Base-by-base conservation (phyloP, 1,140 invertebrate genomes). In the Papilio machaon region DNA sequence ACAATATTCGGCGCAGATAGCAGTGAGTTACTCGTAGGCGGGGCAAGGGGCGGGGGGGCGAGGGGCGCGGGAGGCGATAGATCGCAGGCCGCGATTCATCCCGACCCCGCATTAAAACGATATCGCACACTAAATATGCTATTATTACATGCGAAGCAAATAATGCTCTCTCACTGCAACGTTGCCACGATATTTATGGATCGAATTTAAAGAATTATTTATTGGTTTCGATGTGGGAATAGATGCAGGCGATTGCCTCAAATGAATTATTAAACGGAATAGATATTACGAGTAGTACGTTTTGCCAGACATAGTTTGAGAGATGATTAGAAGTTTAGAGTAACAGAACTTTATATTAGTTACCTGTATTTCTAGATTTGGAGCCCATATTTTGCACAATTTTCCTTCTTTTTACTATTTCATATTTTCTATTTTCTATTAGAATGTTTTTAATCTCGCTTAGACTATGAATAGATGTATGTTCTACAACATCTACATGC, bases 91-190 rank as follows among this genome's bases (percentile, higher is more conserved):
- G 85, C 87, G 89, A 93, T 93, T 93, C 92, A 93, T 92, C 87
- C 91, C 87, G 86, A 86, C 88, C 90, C 86, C 89, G 89, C 87
- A 85, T 87, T 90, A 94, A 92, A 93, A 89, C 90, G 90, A 93
- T 93, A 93, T 90, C 88, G 89, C 80, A 82, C 89, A 91, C 91
- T 93, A 93, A 94, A 92, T 93, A 92, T 93, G 90, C 89, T 90
- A 93, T 93, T 92, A 92, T 92, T 91, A 91, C 91, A 93, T 92
- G 91, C 91, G 92, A 92, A 94, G 89, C 90, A 92, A 92, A 94
- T 92, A 92, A 93, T 90, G 86, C 87, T 85, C 85, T 88, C 89
- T 88, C 86, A 85, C 83, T 85, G 83, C 81, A 83, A 84, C 81
- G 82, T 85, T 88, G 73, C 74, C 80, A 85, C 87, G 86, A 92